Percentiles rank a stretch among this genome's conserved stretches.
These are phyloP conservation scores for Ferrisia virgata DNA, from an alignment of 2,888 invertebrate genomes.

Conservation along the genomic window DNA sequence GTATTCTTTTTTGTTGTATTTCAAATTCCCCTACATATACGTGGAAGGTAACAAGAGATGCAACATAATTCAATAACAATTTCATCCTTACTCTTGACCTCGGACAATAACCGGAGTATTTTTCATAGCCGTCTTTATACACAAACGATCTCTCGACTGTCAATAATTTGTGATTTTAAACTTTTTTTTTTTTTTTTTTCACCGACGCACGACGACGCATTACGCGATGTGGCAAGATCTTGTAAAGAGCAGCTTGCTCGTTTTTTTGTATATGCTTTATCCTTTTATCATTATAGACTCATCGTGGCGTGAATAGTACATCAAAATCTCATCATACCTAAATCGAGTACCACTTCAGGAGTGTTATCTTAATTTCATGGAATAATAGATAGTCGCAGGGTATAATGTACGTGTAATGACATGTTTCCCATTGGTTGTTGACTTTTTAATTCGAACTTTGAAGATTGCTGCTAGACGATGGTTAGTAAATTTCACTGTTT, in stretches of 20 bases:
- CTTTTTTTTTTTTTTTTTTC: neutral
- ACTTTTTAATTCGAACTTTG: too few species aligned
- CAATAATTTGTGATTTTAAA: conserved; percentile 21
- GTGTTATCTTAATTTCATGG: neutral
- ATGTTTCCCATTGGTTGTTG: neutral
- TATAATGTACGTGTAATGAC: neutral
- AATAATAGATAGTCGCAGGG: too few species aligned
- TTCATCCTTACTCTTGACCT: conserved; percentile 27
- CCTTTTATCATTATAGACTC: neutral
- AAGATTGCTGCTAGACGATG: too few species aligned
- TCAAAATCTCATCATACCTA: neutral
- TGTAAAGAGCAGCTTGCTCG: neutral
- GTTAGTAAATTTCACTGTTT: too few species aligned
- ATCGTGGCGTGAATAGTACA: neutral
- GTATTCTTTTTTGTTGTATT: neutral
- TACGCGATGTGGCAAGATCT: too few species aligned
- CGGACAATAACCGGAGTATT: conserved; percentile 18
- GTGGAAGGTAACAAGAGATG: neutral
- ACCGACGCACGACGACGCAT: too few species aligned
- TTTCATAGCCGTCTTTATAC: neutral
- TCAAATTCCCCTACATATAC: neutral
- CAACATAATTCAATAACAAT: conserved; percentile 18
- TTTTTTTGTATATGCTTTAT: neutral
- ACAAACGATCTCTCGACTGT: conserved; percentile 16
- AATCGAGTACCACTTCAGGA: neutral